Evolutionary conservation across 1,140 invertebrate species (phyloP), one percentile per base, ranked within the genome.

Genomic region (Drosophila bifasciata): DNA sequence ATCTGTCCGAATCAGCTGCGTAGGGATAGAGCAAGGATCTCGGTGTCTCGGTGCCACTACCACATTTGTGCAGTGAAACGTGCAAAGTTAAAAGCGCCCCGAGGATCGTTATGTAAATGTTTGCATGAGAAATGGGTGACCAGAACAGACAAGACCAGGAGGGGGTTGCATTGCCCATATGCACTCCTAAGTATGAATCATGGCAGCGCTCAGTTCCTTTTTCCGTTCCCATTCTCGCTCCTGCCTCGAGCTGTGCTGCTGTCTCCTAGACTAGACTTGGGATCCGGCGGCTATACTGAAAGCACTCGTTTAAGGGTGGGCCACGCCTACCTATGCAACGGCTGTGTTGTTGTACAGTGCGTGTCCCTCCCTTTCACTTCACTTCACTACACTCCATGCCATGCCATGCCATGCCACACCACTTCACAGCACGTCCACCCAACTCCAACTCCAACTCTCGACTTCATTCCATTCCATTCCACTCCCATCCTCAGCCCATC

Each of bases 51-150:
- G 32, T 5, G 8, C 6, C 25, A 36, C 11, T 36, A 36, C 11
- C 1, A 13, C 32, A 3, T 4, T 13, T 67, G 81, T 74, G 73
- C 81, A 85, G 58, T 71, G 73, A 77, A 44, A 85, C 81, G 68
- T 86, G 73, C 77, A 76, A 86, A 86, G 81, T 86, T 77, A 86
- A 85, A 77, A 74, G 56, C 73, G 60, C 83, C 69, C 58, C 40
- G 46, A 78, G 69, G 69, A 78, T 58, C 58, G 41, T 70, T 81
- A 70, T 77, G 73, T 63, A 77, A 81, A 86, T 85, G 9, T 32
- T 13, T 5, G 11, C 13, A 36, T 13, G 3, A 13, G 11, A 3
- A 36, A 36, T 36, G 32, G 32, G 32, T 36, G 32, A n/a, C 15
- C 25, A 68, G 50, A 16, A 11, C 25, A 68, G 43, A 16, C 15